Base-by-base conservation (phyloP, 2,888 invertebrate genomes). In the Agrochola circellaris region DNA sequence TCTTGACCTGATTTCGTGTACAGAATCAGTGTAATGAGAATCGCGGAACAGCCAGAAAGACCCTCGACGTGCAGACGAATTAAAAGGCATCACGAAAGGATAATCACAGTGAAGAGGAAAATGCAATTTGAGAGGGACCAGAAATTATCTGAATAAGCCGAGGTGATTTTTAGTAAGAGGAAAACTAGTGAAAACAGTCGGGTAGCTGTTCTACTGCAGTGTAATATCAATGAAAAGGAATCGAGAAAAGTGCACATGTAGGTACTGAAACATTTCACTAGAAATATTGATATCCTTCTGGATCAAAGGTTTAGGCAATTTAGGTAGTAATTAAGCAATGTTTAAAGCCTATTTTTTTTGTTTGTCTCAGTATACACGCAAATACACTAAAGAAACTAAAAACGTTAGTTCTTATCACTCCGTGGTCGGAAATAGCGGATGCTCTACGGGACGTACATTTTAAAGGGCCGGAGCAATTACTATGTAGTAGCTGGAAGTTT, bases 401-500 rank as follows among this genome's bases (percentile, higher is more conserved):
- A 81, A 72, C 78, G 66, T 75, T 77, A 79, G 51, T 79, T 75
- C 38, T 79, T 79, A 83, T 84, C 74, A 70, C 42, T 61, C 30
- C 23, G 56, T 26, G 56, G 60, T 65, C 42, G 68, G 56, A 73
- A 73, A 66, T 62, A 75, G 72, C 38, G 64, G 61, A 30, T 45
- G 61, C 38, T n/a, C n/a, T 51, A 23, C 15, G 45, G 26, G 81
- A 64, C 48, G 54, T 58, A 80, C 62, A 60, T 26, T 70, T 13
- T 71, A 60, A 74, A 80, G 64, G 56, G 54, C 56, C n/a, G 61
- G 61, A 54, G 60, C 75, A 83, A 87, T 89, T 87, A 87, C 75
- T 79, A 76, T 68, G 71, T 87, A 67, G 62, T 42, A 38, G 81
- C 72, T 73, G 64, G 58, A 85, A 87, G 90, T 90, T 88, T 87